These are phyloP conservation scores for Elmis aenea DNA, from an alignment of 2,888 invertebrate genomes.

Conservation along the genomic window DNA sequence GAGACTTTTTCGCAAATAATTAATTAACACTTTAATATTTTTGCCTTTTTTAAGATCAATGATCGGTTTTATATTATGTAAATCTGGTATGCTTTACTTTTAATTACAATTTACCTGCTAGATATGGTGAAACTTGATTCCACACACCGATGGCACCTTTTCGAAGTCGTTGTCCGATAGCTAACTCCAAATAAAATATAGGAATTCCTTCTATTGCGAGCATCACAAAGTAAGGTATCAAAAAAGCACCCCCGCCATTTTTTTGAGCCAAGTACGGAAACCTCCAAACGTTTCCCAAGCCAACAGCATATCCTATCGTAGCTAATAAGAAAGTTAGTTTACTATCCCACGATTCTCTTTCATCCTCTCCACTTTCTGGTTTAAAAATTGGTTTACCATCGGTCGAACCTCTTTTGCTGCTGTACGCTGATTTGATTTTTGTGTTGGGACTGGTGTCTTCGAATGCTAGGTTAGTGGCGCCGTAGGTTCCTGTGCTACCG, in stretches of 20 bases:
- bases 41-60: no score
- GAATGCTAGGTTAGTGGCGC: constrained; percentile 83
- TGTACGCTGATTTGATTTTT: constrained; percentile 45
- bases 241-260: constrained; percentile 93
- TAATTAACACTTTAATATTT: no score
- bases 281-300: constrained; percentile 92
- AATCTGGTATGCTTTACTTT: no score
- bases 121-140: constrained; percentile 86
- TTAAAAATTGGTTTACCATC: constrained; percentile 62
- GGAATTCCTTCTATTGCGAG: constrained; percentile 91
- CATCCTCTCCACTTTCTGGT: constrained; percentile 65
- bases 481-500: constrained; percentile 65
- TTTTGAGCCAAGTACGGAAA: constrained; percentile 94
- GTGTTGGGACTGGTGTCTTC: constrained; percentile 56
- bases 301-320: constrained; percentile 86
- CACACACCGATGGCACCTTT: constrained; percentile 94
- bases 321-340: constrained; percentile 88
- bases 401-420: constrained; percentile 56
- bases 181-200: constrained; percentile 92
- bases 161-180: constrained; percentile 87
- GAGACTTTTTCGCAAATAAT: no score
- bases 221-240: constrained; percentile 96
- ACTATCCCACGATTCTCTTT: constrained; percentile 89
- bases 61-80: no score
- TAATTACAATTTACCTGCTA: constrained; percentile 62